Evolutionary conservation across 2,113 vertebrate species (phyloP), one percentile per base, ranked within the genome.

Genomic region (Varanus komodoensis): DNA sequence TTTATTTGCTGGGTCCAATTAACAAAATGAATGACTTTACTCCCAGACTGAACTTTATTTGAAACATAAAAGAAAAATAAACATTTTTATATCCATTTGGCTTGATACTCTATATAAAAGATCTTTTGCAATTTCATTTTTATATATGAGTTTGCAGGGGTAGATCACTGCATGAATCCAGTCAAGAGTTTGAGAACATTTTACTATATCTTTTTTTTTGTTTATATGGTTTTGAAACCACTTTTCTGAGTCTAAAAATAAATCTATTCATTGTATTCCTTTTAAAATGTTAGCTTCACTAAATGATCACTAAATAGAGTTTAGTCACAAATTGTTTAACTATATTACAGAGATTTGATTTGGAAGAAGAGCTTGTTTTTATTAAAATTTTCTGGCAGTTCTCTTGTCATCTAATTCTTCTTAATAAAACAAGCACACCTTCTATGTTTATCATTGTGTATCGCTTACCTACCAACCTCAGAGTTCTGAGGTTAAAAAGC

Each of bases 401-500:
- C 27, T 4, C 12, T 8, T 61, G 8, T 88, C 48, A 88, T 90
- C 1, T 17, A 50, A n/a, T 80, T 48, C 15, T 87, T 15, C 87
- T 90, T 67, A 82, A 52, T 7, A 88, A 8, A 1, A 52, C 2
- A 17, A 1, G 0, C 1, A 6, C 17, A 3, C 48, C 54, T 89
- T 84, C 2, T 84, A 0, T 81, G 48, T 68, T 89, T 48, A 1
- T 91, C 1, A 73, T 34, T 48, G 78, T 44, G 12, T 92, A n/a
- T 27, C 91, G 12, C 0, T 67, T 93, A 83, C 93, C n/a, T 25
- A 38, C 91, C 23, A 87, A 25, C 73, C 92, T 84, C 81, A 90
- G 67, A 88, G 83, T 84, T 92, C 89, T 82, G 34, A 90, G 88
- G 21, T 88, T 91, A 61, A 67, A 89, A 82, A 87, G 0, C 84